Evolutionary conservation across 2,113 vertebrate genomes (phyloP).

Genomic region (Brachionichthys hirsutus): DNA sequence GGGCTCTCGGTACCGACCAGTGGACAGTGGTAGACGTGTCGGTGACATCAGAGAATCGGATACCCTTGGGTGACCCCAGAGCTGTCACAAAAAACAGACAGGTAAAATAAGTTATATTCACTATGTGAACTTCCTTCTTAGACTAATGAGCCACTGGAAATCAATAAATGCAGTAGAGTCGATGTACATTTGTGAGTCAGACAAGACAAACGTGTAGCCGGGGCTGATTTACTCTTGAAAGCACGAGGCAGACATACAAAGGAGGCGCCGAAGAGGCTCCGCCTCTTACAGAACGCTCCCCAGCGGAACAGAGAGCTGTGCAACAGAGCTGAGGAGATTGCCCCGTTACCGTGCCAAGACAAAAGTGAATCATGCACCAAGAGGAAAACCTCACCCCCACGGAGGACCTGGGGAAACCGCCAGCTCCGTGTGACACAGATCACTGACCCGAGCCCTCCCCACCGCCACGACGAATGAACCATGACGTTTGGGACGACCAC

Average conservation of each 20-base stretch:
- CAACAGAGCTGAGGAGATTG: conserved; percentile 74
- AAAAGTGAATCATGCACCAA: conserved; percentile 74
- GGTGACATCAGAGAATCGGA: conserved; percentile 90
- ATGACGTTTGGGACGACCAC: conserved; percentile 22
- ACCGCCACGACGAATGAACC: neutral
- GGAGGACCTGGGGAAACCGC: conserved; percentile 49
- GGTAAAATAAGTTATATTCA: conserved; percentile 16
- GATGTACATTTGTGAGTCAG: neutral
- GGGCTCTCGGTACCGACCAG: conserved; percentile 82
- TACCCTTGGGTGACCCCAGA: conserved; percentile 85
- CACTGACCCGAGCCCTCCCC: conserved; percentile 17
- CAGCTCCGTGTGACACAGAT: conserved; percentile 59
- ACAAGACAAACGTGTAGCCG: conserved; percentile 22
- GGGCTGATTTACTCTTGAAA: conserved; percentile 29
- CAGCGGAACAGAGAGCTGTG: conserved; percentile 37
- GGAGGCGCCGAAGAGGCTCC: conserved; percentile 32
- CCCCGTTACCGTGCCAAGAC: conserved; percentile 68
- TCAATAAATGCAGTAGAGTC: conserved; percentile 2
- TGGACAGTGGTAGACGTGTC: conserved; percentile 87
- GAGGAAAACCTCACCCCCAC: conserved; percentile 63
- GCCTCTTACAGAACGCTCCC: conserved; percentile 50
- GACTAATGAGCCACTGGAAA: neutral
- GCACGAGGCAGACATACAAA: conserved; percentile 52
- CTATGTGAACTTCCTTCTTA: neutral
- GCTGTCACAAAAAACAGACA: conserved; percentile 66